These are phyloP conservation scores for Boloria euphrosyne DNA, from an alignment of 2,888 invertebrate species.

Conservation along the genomic window DNA sequence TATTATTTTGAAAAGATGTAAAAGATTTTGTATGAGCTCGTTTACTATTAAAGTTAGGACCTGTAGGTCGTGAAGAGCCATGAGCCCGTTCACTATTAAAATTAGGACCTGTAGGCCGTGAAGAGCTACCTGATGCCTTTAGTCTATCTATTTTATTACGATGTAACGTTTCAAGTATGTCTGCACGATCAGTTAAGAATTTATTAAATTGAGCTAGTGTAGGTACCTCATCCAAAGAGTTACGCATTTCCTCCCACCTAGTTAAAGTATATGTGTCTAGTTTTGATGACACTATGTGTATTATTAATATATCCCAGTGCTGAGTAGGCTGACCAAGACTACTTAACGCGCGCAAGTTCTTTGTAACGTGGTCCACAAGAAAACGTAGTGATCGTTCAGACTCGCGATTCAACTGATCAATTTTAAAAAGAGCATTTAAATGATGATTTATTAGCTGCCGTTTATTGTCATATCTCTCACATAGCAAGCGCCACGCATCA, in stretches of 20 bases:
- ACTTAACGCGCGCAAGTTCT: constrained; percentile 18
- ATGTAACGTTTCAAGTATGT: constrained; percentile 32
- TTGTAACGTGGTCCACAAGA: constrained; percentile 33
- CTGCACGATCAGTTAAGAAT: constrained; percentile 36
- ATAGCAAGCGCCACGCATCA: constrained; percentile 34
- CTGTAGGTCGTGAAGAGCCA: too few species aligned
- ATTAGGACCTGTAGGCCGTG: too few species aligned
- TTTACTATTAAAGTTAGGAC: too few species aligned
- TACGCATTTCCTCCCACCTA: constrained; percentile 34
- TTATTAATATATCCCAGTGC: neutral
- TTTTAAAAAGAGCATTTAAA: constrained; percentile 26
- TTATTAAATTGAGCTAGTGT: constrained; percentile 35
- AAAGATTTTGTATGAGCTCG: too few species aligned
- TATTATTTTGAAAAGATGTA: neutral
- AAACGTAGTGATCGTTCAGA: constrained; percentile 31
- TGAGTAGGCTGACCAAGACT: constrained; percentile 4
- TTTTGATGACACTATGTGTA: constrained; percentile 24
- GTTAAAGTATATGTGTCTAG: constrained; percentile 25
- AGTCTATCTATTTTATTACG: neutral
- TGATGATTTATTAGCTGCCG: constrained; percentile 35
- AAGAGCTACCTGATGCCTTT: too few species aligned
- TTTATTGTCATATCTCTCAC: constrained; percentile 36
- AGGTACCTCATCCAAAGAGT: constrained; percentile 27
- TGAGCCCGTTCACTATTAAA: too few species aligned
- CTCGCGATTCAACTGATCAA: constrained; percentile 19